These are phyloP conservation scores for Molorchus minor DNA, from an alignment of 2,888 invertebrate genomes.

Conservation along the genomic window DNA sequence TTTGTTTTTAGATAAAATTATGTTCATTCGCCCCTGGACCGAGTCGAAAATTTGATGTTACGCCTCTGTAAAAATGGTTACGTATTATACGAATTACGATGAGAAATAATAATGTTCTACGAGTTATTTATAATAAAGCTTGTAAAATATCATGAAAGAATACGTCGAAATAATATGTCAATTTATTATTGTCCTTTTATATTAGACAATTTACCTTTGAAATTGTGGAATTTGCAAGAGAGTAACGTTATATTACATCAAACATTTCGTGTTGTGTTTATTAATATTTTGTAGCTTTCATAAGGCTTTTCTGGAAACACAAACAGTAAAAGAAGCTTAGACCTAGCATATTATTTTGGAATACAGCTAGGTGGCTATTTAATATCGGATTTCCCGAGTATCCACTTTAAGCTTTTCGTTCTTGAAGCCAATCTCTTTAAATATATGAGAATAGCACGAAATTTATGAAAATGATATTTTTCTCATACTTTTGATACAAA, in stretches of 20 bases:
- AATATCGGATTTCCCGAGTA: slow-evolving; percentile 15
- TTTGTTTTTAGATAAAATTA: too few species aligned
- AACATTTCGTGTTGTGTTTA: slow-evolving; percentile 12
- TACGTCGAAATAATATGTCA: too few species aligned
- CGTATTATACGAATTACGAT: too few species aligned
- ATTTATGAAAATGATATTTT: too few species aligned
- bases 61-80: too few species aligned
- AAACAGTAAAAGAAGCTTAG: slow-evolving; percentile 15
- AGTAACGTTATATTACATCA: neutral
- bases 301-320: slow-evolving; percentile 15
- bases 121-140: too few species aligned
- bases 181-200: too few species aligned
- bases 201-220: neutral
- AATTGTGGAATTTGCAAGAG: neutral
- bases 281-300: slow-evolving; percentile 31
- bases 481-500: too few species aligned
- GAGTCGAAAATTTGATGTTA: too few species aligned
- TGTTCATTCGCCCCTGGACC: too few species aligned
- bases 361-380: slow-evolving; percentile 28
- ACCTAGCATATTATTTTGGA: slow-evolving; percentile 23
- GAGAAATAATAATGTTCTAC: too few species aligned
- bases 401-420: slow-evolving; percentile 7
- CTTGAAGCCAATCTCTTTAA: slow-evolving; percentile 1
- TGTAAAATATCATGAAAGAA: neutral
- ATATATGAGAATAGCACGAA: slow-evolving; percentile 1